Percentiles rank a stretch among this genome's conserved stretches.
phyloP scores from a whole-genome alignment of 2,888 invertebrate species.

The Epistrophe grossulariae region DNA sequence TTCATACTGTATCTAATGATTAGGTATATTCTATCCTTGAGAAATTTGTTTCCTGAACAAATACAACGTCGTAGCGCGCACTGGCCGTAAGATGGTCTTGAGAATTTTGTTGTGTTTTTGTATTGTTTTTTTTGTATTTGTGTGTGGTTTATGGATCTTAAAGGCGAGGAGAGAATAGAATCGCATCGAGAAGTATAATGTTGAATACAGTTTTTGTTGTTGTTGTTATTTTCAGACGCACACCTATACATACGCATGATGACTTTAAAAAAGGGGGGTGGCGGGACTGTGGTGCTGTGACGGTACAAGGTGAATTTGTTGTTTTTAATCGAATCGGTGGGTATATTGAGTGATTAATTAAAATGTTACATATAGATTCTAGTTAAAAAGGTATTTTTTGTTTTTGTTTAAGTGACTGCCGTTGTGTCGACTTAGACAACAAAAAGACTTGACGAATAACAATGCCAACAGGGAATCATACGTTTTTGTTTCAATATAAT shows the following conservation, averaged over 20 bases:
- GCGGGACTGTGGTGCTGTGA: background rate
- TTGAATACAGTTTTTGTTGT: background rate
- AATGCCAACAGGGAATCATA: slow-evolving; percentile 56
- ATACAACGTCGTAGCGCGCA: slow-evolving; percentile 9
- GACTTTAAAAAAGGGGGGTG: background rate
- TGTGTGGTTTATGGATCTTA: slow-evolving; percentile 26
- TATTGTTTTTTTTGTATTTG: background rate
- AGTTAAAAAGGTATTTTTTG: slow-evolving; percentile 18
- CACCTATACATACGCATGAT: slow-evolving; percentile 50
- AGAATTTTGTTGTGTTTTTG: slow-evolving; percentile 14
- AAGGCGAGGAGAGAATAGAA: slow-evolving; percentile 36
- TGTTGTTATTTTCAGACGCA: slow-evolving; percentile 31
- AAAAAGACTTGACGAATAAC: slow-evolving; percentile 31
- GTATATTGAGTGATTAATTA: slow-evolving; percentile 63
- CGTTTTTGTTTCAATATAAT: background rate
- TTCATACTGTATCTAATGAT: slow-evolving; percentile 47
- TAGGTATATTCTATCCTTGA: slow-evolving; percentile 72
- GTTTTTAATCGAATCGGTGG: slow-evolving; percentile 64
- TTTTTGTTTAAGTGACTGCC: slow-evolving; percentile 43
- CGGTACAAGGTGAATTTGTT: slow-evolving; percentile 72
- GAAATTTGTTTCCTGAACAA: slow-evolving; percentile 70
- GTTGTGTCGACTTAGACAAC: slow-evolving; percentile 28
- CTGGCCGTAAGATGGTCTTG: slow-evolving; percentile 58
- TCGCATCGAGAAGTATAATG: slow-evolving; percentile 15
- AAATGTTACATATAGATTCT: slow-evolving; percentile 46